Conservation (phyloP, 2,113 vertebrate species). For the Myrmecophaga tridactyla region DNA sequence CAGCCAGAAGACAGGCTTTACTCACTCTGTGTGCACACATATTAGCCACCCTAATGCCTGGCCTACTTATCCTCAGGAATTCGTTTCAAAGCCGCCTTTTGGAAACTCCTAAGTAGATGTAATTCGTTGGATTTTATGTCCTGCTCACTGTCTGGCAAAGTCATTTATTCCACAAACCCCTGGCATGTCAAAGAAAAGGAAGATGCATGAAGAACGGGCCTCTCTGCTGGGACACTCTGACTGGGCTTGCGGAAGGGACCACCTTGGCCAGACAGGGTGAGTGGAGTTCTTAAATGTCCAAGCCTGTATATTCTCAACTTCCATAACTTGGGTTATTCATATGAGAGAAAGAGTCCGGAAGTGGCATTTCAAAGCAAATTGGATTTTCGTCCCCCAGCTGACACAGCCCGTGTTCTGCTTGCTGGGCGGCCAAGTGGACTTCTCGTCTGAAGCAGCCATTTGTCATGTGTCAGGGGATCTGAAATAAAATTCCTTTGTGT, state of each 20-base stretch:
- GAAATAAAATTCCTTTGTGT: slow-evolving; percentile 75
- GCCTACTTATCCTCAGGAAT: slow-evolving; percentile 82
- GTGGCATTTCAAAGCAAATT: slow-evolving; percentile 75
- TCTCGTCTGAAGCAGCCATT: slow-evolving; percentile 61
- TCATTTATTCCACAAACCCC: slow-evolving; percentile 65
- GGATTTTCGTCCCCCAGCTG: slow-evolving; percentile 71
- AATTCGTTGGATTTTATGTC: slow-evolving; percentile 81
- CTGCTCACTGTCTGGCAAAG: slow-evolving; percentile 72
- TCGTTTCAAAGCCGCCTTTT: slow-evolving; percentile 84
- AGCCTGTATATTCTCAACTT: slow-evolving; percentile 41
- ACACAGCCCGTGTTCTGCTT: slow-evolving; percentile 11
- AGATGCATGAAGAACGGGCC: neutral
- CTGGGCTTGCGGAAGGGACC: neutral
- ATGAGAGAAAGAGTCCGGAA: slow-evolving; percentile 44
- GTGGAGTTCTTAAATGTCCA: slow-evolving; percentile 22
- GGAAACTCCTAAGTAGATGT: slow-evolving; percentile 83
- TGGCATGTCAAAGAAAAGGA: neutral
- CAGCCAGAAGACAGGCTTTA: slow-evolving; percentile 59
- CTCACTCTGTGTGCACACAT: slow-evolving; percentile 63
- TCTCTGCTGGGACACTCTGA: too few species aligned
- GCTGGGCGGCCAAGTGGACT: slow-evolving; percentile 57
- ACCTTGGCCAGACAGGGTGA: neutral
- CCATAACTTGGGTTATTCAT: slow-evolving; percentile 21
- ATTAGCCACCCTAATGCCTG: slow-evolving; percentile 69
- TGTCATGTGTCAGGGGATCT: slow-evolving; percentile 73